Conservation (phyloP, 2,888 invertebrate genomes). For the Panopea generosa region DNA sequence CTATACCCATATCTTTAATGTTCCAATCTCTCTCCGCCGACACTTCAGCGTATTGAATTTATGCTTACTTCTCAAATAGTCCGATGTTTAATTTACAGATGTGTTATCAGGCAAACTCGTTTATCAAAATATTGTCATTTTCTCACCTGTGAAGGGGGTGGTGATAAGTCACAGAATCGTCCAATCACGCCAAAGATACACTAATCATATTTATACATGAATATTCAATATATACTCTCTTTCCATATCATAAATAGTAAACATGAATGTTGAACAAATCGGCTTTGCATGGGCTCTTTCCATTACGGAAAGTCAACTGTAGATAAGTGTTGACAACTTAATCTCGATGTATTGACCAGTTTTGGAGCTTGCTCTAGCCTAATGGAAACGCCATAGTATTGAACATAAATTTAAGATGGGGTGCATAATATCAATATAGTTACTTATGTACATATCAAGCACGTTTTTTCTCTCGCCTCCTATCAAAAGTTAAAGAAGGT, state of each 20-base stretch:
- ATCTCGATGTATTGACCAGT: conserved; percentile 59
- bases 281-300: conserved; percentile 43
- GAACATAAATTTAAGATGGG: conserved; percentile 6
- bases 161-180: conserved; percentile 8
- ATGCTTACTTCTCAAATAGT: conserved; percentile 43
- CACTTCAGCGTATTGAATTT: conserved; percentile 32
- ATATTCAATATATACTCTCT: conserved; percentile 45
- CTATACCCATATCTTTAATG: conserved; percentile 18
- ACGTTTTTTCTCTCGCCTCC: no score
- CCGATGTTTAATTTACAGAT: conserved; percentile 54
- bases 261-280: conserved; percentile 39
- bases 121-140: conserved; percentile 62
- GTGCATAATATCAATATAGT: no score
- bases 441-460: no score
- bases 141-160: conserved; percentile 53
- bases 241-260: conserved; percentile 30
- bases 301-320: conserved; percentile 58
- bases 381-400: conserved; percentile 35
- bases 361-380: conserved; percentile 9
- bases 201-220: conserved; percentile 37
- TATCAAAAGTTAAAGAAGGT: no score
- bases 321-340: conserved; percentile 57
- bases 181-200: conserved; percentile 43
- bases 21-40: conserved; percentile 24
- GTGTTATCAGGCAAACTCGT: conserved; percentile 49